A percentile compares a stretch with the other conserved stretches of the same genome.
Evolutionary conservation across 2,113 vertebrate species (phyloP).

Genomic region (Tauraco erythrolophus): DNA sequence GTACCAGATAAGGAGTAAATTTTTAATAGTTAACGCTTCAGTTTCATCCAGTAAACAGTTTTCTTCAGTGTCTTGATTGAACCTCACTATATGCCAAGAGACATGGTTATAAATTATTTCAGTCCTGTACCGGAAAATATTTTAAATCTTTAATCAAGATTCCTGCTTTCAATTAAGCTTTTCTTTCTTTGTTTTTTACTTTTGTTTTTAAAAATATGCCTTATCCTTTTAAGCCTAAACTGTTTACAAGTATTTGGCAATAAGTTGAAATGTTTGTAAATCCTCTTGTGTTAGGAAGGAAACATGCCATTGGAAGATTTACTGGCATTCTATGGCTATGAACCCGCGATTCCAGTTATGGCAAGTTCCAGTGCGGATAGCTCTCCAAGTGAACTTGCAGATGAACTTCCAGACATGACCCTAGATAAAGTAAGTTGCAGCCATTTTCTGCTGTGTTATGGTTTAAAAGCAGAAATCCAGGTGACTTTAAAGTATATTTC

Average conservation of each 20-base stretch:
- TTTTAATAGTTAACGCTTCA: not conserved
- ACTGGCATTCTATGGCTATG: conserved; percentile 95
- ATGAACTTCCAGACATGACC: conserved; percentile 98
- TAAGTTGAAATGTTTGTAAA: not conserved
- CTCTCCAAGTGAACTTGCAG: conserved; percentile 94
- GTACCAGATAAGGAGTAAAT: not conserved
- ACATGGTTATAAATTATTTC: not conserved
- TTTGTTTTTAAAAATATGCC: not conserved
- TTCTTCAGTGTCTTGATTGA: not conserved
- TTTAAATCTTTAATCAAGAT: not conserved
- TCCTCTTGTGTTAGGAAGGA: conserved; percentile 84
- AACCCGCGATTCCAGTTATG: conserved; percentile 82
- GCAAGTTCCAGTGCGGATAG: conserved; percentile 90
- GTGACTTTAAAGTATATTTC: not conserved
- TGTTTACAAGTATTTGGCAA: not conserved
- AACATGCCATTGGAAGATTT: conserved; percentile 97
- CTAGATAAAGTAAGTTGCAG: conserved; percentile 90
- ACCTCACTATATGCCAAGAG: not conserved
- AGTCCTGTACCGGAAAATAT: not conserved
- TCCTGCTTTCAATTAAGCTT: not conserved
- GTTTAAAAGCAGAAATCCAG: not conserved
- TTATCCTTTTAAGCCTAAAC: not conserved
- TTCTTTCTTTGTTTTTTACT: not conserved
- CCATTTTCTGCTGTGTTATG: rapidly evolving
- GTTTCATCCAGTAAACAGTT: not conserved